Evolutionary conservation across 2,888 invertebrate species (phyloP).

Genomic region (Pachymerium ferrugineum): DNA sequence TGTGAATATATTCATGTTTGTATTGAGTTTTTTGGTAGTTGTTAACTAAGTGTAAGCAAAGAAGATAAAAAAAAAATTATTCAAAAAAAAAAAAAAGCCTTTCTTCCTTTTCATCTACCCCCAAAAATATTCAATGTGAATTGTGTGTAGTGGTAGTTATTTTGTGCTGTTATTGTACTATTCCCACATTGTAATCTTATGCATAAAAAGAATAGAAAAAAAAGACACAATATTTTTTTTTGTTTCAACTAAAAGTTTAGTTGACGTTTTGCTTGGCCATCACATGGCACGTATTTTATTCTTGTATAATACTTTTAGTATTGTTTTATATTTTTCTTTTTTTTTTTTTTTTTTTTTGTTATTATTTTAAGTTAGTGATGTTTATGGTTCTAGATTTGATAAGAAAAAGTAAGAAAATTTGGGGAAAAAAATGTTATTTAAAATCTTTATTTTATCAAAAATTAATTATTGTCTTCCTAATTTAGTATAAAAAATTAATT

Average conservation of each 20-base stretch:
- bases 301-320: too few relatives aligned
- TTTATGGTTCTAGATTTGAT: constrained; percentile 13
- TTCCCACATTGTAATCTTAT: neutral
- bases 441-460: neutral
- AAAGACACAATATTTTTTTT: neutral
- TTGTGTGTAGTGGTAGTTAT: neutral
- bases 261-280: too few relatives aligned
- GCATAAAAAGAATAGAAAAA: neutral
- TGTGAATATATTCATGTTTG: neutral
- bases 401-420: neutral
- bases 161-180: constrained; percentile 8
- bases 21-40: neutral
- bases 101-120: neutral
- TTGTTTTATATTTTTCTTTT: too few relatives aligned
- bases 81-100: neutral
- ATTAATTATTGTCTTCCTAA: neutral
- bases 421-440: neutral
- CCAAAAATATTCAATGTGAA: neutral
- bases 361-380: neutral
- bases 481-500: neutral
- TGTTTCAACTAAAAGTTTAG: neutral
- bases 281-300: too few relatives aligned
- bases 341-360: neutral
- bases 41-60: too few relatives aligned
- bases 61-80: too few relatives aligned